Percentiles rank a stretch among this genome's conserved stretches.
phyloP scores from a whole-genome alignment of 2,797 vertebrate genomes.

The Antennarius maculatus region DNA sequence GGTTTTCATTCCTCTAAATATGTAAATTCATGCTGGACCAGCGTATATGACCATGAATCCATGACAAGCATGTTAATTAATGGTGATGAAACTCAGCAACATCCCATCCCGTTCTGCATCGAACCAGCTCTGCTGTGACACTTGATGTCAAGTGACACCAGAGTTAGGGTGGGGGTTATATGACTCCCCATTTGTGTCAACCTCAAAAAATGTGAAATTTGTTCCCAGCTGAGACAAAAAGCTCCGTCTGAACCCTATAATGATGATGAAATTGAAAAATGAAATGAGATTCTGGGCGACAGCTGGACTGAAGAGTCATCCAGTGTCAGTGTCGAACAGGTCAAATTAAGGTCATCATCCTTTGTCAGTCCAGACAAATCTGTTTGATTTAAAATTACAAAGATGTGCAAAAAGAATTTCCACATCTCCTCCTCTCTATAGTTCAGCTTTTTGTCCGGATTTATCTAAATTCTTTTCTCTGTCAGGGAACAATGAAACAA shows the following conservation, averaged over 20 bases:
- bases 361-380: conserved; percentile 5
- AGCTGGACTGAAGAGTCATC: conserved; percentile 23
- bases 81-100: conserved; percentile 43
- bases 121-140: conserved; percentile 31
- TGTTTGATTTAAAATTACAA: conserved; percentile 18
- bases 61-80: conserved; percentile 67
- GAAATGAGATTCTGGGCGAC: conserved; percentile 24
- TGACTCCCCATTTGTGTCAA: conserved; percentile 42
- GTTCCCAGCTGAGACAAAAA: conserved; percentile 28
- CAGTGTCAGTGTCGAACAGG: conserved; percentile 19
- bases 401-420: conserved; percentile 11
- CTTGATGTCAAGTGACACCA: conserved; percentile 49
- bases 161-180: conserved; percentile 15
- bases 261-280: conserved; percentile 42
- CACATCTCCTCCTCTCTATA: conserved; percentile 37
- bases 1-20: neutral
- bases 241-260: conserved; percentile 33
- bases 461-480: conserved; percentile 53
- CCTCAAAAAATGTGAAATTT: conserved; percentile 28
- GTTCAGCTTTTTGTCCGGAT: conserved; percentile 41
- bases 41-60: conserved; percentile 27
- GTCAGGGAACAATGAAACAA: conserved; percentile 56
- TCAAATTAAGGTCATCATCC: conserved; percentile 24
- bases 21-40: neutral
- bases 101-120: conserved; percentile 11